Conservation (phyloP, 2,113 vertebrate species). For the Ptilorrhoa leucosticta region DNA sequence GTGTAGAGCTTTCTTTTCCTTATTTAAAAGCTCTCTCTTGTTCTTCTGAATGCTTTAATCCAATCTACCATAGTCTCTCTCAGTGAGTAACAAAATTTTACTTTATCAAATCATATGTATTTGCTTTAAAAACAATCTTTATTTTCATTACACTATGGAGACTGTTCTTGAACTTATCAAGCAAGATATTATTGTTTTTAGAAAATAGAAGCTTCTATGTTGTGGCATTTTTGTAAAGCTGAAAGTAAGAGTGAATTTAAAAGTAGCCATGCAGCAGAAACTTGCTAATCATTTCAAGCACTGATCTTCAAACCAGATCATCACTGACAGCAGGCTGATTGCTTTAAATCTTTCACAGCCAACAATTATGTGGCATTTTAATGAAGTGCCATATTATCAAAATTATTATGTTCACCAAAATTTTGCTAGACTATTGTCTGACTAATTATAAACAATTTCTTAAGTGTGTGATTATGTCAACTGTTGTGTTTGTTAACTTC, state of each 20-base stretch:
- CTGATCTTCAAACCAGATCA: background rate
- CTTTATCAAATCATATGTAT: background rate
- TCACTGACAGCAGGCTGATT: background rate
- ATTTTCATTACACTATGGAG: background rate
- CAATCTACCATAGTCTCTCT: constrained; percentile 68
- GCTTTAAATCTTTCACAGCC: background rate
- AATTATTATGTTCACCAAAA: background rate
- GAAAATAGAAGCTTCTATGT: constrained; percentile 26
- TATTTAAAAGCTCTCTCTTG: constrained; percentile 47
- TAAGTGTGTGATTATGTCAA: background rate
- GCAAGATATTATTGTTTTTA: background rate
- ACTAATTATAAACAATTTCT: background rate
- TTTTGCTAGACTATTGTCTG: background rate
- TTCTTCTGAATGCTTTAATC: constrained; percentile 59
- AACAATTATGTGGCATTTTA: background rate
- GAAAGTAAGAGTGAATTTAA: background rate
- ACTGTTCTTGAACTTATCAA: background rate
- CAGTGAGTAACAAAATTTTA: constrained; percentile 71
- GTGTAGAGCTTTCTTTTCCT: background rate
- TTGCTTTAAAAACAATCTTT: background rate
- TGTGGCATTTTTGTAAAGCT: background rate
- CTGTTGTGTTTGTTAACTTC: background rate
- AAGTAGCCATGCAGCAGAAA: constrained; percentile 40
- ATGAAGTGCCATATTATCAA: background rate
- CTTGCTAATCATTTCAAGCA: background rate